Evolutionary conservation across 1,140 invertebrate species (phyloP).

Genomic region (Drosophila chauvacae): DNA sequence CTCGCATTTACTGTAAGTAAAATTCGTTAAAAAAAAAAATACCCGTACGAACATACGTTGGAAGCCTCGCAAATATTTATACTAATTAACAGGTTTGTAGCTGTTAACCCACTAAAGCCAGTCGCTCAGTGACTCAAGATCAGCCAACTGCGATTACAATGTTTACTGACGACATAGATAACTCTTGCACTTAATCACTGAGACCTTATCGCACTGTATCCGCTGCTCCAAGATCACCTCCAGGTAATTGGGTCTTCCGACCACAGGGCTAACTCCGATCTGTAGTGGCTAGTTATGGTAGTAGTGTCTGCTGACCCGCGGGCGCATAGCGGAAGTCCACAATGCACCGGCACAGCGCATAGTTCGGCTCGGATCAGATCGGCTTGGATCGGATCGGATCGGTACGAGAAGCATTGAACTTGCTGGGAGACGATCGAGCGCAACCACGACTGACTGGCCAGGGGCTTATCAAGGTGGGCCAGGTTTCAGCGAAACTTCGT

Average conservation of each 20-base stretch:
- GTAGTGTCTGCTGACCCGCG: conserved; percentile 9
- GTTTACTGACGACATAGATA: conserved; percentile 41
- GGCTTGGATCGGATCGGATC: conserved; percentile 8
- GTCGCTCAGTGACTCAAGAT: conserved; percentile 34
- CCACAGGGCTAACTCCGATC: conserved; percentile 18
- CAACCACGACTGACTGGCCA: conserved; percentile 28
- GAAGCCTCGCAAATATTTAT: conserved; percentile 10
- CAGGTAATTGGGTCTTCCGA: conserved; percentile 13
- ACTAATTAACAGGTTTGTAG: conserved; percentile 17
- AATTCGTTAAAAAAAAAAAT: background rate
- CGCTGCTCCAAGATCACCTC: conserved; percentile 16
- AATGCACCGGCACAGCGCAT: conserved; percentile 51
- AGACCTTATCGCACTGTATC: conserved; percentile 25
- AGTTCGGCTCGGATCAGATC: conserved; percentile 5
- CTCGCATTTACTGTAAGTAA: conserved; percentile 1
- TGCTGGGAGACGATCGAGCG: conserved; percentile 41
- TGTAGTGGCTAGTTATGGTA: conserved; percentile 44
- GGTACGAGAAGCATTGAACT: conserved; percentile 68
- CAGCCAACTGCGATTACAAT: conserved; percentile 20
- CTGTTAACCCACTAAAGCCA: conserved; percentile 15
- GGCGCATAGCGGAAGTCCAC: conserved; percentile 59
- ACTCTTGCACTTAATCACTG: conserved; percentile 18
- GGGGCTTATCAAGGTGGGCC: conserved; percentile 72
- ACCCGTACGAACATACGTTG: background rate
- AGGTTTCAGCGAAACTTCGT: conserved; percentile 61